phyloP scores from a whole-genome alignment of 2,797 vertebrate species.

The Platyrinchus mystaceus region DNA sequence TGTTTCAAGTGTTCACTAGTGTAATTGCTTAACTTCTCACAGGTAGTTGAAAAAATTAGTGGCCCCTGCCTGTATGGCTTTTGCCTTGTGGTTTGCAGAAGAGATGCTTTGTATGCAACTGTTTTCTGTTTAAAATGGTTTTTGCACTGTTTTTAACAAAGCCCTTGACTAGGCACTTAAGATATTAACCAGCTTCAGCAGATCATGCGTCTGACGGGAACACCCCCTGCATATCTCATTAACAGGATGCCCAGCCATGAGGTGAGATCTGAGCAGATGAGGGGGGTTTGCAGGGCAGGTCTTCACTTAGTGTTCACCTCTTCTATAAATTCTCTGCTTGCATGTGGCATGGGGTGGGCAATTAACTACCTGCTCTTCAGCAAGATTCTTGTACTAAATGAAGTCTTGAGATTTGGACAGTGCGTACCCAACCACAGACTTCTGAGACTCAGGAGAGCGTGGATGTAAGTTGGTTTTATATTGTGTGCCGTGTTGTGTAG shows the following conservation, averaged over 20 bases:
- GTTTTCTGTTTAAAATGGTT: slow-evolving; percentile 67
- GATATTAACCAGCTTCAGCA: slow-evolving; percentile 99
- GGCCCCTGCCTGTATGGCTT: not conserved
- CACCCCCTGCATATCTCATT: slow-evolving; percentile 96
- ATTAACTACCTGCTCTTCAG: not conserved
- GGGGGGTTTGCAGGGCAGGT: slow-evolving; percentile 33
- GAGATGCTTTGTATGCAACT: slow-evolving; percentile 42
- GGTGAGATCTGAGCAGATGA: slow-evolving; percentile 84
- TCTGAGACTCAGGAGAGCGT: not conserved
- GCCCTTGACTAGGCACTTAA: slow-evolving; percentile 92
- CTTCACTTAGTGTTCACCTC: not conserved
- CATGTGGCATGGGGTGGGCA: slow-evolving; percentile 46
- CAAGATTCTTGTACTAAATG: not conserved
- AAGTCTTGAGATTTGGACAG: not conserved
- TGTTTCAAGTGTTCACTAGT: not conserved
- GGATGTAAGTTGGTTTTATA: not conserved
- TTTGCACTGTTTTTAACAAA: slow-evolving; percentile 78
- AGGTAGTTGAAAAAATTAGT: not conserved
- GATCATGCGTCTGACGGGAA: slow-evolving; percentile 99
- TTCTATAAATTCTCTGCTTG: not conserved
- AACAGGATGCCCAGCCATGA: slow-evolving; percentile 99
- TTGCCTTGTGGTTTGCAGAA: slow-evolving; percentile 38
- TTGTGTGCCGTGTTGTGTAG: not conserved
- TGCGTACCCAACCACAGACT: accelerated
- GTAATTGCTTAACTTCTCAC: not conserved